Conservation (phyloP, 2,113 vertebrate genomes). For the Tretioscincus oriximinensis region DNA sequence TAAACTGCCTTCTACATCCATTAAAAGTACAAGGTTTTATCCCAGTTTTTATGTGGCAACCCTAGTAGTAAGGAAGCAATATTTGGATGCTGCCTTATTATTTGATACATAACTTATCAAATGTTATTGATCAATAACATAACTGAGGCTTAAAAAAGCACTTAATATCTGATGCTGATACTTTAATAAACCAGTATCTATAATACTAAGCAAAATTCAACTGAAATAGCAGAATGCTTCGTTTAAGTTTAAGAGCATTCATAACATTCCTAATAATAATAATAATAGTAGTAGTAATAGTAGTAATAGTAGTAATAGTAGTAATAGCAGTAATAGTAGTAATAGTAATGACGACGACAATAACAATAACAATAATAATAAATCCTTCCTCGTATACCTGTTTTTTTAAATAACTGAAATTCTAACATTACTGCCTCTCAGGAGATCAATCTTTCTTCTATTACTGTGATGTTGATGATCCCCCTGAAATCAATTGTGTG, state of each 20-base stretch:
- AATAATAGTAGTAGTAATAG: too few species aligned
- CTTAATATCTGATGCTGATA: not conserved
- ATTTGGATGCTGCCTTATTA: too few species aligned
- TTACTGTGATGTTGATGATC: constrained; percentile 5
- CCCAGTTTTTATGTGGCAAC: too few species aligned
- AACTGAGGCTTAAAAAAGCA: not conserved
- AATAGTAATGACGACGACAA: too few species aligned
- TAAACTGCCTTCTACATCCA: too few species aligned
- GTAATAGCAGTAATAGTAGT: too few species aligned
- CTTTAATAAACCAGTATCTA: not conserved
- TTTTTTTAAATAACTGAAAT: not conserved
- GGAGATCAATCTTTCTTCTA: constrained; percentile 20
- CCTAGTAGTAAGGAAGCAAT: too few species aligned
- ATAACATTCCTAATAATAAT: too few species aligned
- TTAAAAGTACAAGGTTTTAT: too few species aligned
- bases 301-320: too few species aligned
- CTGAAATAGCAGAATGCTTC: constrained; percentile 12
- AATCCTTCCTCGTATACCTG: not conserved
- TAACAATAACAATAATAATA: not conserved
- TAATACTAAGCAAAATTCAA: constrained; percentile 3
- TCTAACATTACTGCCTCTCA: constrained; percentile 7
- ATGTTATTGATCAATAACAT: too few species aligned
- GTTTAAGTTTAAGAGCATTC: not conserved
- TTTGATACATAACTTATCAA: too few species aligned
- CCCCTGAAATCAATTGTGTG: constrained; percentile 2